Percentiles rank a stretch among this genome's conserved stretches.
Evolutionary conservation across 2,113 vertebrate genomes (phyloP).

Genomic region (Solea solea): DNA sequence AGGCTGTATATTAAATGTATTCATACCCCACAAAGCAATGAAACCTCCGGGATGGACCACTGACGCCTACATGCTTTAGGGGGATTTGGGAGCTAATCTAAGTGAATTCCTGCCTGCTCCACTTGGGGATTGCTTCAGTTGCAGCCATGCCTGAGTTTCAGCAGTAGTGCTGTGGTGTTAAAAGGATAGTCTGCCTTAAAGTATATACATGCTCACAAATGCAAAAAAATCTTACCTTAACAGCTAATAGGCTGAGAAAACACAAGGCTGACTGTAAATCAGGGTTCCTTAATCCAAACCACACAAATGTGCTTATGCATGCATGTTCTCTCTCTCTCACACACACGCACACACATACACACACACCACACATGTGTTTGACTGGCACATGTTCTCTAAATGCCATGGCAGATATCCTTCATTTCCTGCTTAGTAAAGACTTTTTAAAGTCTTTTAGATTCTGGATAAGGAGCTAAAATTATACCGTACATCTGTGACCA

Average conservation of each 20-base stretch:
- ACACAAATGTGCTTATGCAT: slow-evolving; percentile 45
- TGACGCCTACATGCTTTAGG: slow-evolving; percentile 54
- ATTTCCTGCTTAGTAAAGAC: slow-evolving; percentile 57
- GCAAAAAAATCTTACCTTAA: slow-evolving; percentile 41
- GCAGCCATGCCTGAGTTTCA: neutral
- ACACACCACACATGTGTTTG: slow-evolving; percentile 31
- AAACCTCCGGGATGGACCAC: slow-evolving; percentile 17
- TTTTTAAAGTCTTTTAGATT: slow-evolving; percentile 47
- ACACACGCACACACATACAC: slow-evolving; percentile 20
- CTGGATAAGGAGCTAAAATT: slow-evolving; percentile 41
- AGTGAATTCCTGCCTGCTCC: slow-evolving; percentile 51
- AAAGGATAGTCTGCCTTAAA: slow-evolving; percentile 34
- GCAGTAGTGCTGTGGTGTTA: slow-evolving; percentile 15
- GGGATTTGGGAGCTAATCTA: slow-evolving; percentile 44
- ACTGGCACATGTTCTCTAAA: slow-evolving; percentile 51
- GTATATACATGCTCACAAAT: slow-evolving; percentile 36
- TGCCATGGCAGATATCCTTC: slow-evolving; percentile 60
- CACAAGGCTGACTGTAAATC: slow-evolving; percentile 20
- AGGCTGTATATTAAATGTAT: slow-evolving; percentile 29
- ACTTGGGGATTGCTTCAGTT: slow-evolving; percentile 43
- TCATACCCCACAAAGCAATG: slow-evolving; percentile 32
- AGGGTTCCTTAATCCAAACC: slow-evolving; percentile 40
- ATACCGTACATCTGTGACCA: too few species aligned
- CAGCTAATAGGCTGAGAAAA: slow-evolving; percentile 54
- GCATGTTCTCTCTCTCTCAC: slow-evolving; percentile 16